Percentiles rank a stretch among this genome's conserved stretches.
phyloP scores from a whole-genome alignment of 2,113 vertebrate species.

The Vulpes vulpes region DNA sequence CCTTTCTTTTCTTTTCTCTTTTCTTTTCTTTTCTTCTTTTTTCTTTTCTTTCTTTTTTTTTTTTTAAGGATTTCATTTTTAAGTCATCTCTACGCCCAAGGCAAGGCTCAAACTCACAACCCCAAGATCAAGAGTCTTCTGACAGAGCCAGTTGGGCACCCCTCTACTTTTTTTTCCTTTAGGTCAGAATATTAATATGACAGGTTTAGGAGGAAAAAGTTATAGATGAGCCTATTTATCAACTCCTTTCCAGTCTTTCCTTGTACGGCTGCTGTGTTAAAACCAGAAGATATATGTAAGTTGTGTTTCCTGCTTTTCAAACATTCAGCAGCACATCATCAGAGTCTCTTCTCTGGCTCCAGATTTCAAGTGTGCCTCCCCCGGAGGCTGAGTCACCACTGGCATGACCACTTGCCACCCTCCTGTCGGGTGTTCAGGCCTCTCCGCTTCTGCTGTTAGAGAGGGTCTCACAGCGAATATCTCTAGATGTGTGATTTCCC shows the following conservation, averaged over 20 bases:
- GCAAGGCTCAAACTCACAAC: not conserved
- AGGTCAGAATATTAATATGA: not conserved
- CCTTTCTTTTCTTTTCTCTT: too few relatives aligned
- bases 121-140: not conserved
- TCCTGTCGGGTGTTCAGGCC: fast-evolving
- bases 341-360: not conserved
- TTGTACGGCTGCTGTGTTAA: not conserved
- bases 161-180: not conserved
- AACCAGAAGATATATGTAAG: not conserved
- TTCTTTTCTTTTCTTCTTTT: too few relatives aligned
- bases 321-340: not conserved
- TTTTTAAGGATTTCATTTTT: not conserved
- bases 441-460: fast-evolving
- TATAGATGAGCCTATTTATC: not conserved
- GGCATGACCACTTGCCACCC: not conserved
- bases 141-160: not conserved
- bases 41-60: too few relatives aligned
- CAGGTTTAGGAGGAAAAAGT: not conserved
- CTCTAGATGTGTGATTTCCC: not conserved
- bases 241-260: not conserved
- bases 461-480: not conserved
- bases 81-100: not conserved
- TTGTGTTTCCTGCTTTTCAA: not conserved
- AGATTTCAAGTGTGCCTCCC: not conserved
- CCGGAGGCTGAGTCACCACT: not conserved